Conservation (phyloP, 2,113 vertebrate genomes). For the Entomyzon cyanotis region DNA sequence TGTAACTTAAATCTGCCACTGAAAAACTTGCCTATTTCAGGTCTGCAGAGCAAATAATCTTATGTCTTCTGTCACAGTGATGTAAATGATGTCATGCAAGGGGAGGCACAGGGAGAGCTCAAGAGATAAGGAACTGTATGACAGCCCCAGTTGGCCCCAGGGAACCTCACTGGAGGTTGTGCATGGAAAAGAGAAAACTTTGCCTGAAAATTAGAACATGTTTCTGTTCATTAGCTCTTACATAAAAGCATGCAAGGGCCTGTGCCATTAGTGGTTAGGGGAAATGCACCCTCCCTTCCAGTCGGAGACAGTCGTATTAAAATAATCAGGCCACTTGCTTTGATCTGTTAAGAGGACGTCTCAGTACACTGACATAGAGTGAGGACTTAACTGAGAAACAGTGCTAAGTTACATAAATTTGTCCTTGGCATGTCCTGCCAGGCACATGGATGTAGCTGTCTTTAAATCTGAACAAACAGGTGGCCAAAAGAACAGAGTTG, state of each 20-base stretch:
- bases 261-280: background rate
- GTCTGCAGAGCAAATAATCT: background rate
- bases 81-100: background rate
- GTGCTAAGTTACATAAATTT: background rate
- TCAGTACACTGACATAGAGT: background rate
- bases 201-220: background rate
- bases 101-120: background rate
- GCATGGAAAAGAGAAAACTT: background rate
- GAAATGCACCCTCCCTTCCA: background rate
- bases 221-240: background rate
- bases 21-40: background rate
- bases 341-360: background rate
- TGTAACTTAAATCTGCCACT: background rate
- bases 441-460: background rate
- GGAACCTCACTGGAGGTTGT: background rate
- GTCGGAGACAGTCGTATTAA: background rate
- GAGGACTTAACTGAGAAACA: background rate
- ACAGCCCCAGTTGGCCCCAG: background rate
- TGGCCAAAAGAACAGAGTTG: background rate
- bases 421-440: background rate
- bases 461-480: background rate
- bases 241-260: background rate
- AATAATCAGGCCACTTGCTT: background rate
- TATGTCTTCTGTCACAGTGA: background rate
- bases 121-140: background rate